Base-by-base conservation (phyloP, 23 tunicate genomes). In the Phallusia fumigata region DNA sequence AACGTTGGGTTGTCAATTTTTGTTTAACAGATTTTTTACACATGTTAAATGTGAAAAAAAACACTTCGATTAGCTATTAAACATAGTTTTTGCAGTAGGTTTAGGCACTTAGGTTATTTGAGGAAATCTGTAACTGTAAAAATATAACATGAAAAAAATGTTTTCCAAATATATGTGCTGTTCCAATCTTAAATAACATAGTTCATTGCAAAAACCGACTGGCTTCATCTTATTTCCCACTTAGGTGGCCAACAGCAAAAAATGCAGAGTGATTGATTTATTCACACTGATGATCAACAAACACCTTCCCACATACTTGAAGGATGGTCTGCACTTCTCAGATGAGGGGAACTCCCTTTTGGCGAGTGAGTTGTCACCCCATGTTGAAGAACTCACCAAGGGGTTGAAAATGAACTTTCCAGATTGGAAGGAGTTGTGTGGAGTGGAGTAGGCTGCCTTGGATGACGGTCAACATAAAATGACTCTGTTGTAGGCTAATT, bases 251-350 rank as follows among this genome's bases (percentile, higher is more conserved):
- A 51, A 50, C 47, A 69, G 33, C 0, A 78, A 52, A 36, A 47
- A 75, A 13, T 86, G 88, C 74, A 65, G 84, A 26, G 65, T 53
- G 0, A 36, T 91, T 28, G 82, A 91, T 79, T 69, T 91, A 47
- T 91, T 82, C 85, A 33, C 50, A 32, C 32, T 13, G n/a, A 82
- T 91, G 78, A 53, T 75, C 11, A n/a, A 19, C 52, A 19, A 72
- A 53, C 49, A 81, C 35, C 51, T 53, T 1, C 22, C 75, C 31
- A 26, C 33, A 15, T 86, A 33, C 36, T 77, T 91, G 36, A 49
- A 52, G 35, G 96, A 91, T 74, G 96, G 96, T 15, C 64, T 91
- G 34, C 96, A 91, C 83, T 91, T 86, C 11, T 82, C 90, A 35
- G 82, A 83, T 22, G 80, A 79, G 28, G 96, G 96, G 21, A 91